Evolutionary conservation across 2,113 vertebrate genomes (phyloP), one percentile per base, ranked within the genome.

Genomic region (Phoxinus phoxinus): DNA sequence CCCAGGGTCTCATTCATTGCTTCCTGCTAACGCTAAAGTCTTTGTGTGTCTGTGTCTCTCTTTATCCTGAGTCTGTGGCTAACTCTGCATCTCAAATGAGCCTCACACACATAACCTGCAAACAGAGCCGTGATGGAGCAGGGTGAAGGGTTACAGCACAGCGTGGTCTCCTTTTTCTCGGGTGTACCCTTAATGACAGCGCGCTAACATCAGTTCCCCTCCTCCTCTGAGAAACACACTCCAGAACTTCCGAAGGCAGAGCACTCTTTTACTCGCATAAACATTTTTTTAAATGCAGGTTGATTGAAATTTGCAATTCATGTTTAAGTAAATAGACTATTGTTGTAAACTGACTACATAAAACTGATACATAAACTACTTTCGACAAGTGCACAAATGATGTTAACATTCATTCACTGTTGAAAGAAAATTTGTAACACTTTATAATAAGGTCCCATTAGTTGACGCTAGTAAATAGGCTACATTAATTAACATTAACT

Each of bases 41-140:
- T 81, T 53, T 89, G 88, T 92, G 87, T 92, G 85, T 88, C 86
- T 86, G 90, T 89, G 87, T 90, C 85, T 89, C 85, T 89, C 87
- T 89, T 89, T 87, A 88, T 83, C 85, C 65, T 77, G 81, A 86
- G 85, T 51, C 69, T 84, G 85, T 59, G 41, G 86, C 90, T 90
- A 87, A 91, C 80, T 87, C 85, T 92, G 91, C 89, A 91, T 91
- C 90, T 84, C 83, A 92, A 93, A 93, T 88, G 89, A 91, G 84
- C 75, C 63, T 27, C 51, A 87, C 85, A 90, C 90, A 91, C 90
- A 92, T 85, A 90, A 87, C 71, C 87, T 91, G 72, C 85, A 88
- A 89, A 89, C 89, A 86, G 83, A 80, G 25, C 19, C 1, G 56
- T 76, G 82, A 71, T n/a, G 78, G 76, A 73, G 46, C 25, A 77